Base-by-base conservation (phyloP, 2,797 vertebrate genomes). In the Enteromius argenteus region DNA sequence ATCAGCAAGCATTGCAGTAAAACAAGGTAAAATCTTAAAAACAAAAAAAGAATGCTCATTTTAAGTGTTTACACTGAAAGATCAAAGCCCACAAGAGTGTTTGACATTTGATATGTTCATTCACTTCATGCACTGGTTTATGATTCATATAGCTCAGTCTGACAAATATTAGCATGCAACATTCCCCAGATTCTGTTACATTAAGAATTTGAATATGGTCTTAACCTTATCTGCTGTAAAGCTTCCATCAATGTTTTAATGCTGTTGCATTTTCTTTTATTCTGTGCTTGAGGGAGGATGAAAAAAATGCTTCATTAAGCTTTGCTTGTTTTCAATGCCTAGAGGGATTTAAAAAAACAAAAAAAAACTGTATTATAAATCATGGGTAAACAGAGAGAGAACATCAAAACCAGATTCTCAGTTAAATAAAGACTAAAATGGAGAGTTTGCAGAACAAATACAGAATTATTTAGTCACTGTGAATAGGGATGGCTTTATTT, bases 271-370 rank as follows among this genome's bases (percentile, higher is more conserved):
- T 58, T 39, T 23, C 49, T 19, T 39, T 76, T 14, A 56, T 8
- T 23, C 13, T 58, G 6, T 39, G 13, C 35, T 76, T 58, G 15
- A 53, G 19, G 32, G 32, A 37, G 21, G 15, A 60, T 27, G 6
- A 27, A n/a, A 76, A 76, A 58, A 58, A n/a, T 17, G 72, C 21
- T 76, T 76, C 39, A 58, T 27, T 42, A 39, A 76, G 49, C 53
- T 58, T 37, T 23, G 35, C 21, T 76, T 13, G n/a, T 42, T 76
- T 76, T 60, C 21, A 76, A 35, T 10, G 51, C 51, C 32, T 58
- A 58, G 30, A 23, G 21, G 51, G 32, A 58, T 75, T 51, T 32
- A 14, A 3, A 10, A 1, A n/a, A n/a, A 56, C 9, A 75, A 58
- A 21, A 46, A 46, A 3, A 11, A 51, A 51, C 71, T 6, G 71